Evolutionary conservation across 1,140 invertebrate species (phyloP).

Genomic region (Drosophila nikananu): DNA sequence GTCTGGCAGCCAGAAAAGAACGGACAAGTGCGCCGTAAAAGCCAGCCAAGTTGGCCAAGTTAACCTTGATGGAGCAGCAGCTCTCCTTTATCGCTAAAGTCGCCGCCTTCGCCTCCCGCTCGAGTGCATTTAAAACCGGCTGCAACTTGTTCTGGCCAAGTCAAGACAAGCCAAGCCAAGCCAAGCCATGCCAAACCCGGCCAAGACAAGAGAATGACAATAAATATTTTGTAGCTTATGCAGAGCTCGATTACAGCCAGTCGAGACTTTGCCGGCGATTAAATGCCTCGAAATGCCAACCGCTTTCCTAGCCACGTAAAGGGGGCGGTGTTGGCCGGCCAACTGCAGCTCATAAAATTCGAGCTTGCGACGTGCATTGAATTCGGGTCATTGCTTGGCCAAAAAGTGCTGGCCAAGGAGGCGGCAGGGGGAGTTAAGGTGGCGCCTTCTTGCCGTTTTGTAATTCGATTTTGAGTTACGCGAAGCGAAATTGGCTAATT

Average conservation of each 20-base stretch:
- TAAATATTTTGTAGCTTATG: slow-evolving; percentile 46
- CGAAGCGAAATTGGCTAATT: slow-evolving; percentile 50
- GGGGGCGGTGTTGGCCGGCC: slow-evolving; percentile 7
- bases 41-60: slow-evolving; percentile 59
- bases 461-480: slow-evolving; percentile 72
- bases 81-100: slow-evolving; percentile 31
- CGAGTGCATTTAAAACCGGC: slow-evolving; percentile 66
- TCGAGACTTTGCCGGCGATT: slow-evolving; percentile 53
- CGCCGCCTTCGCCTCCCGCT: slow-evolving; percentile 19
- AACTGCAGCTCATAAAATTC: slow-evolving; percentile 55
- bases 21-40: slow-evolving; percentile 62
- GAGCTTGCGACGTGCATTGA: slow-evolving; percentile 72
- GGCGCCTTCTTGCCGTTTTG: slow-evolving; percentile 57
- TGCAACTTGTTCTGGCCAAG: slow-evolving; percentile 57
- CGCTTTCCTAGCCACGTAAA: slow-evolving; percentile 7
- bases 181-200: slow-evolving; percentile 5
- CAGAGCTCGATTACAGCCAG: slow-evolving; percentile 58
- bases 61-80: slow-evolving; percentile 66
- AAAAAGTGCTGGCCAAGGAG: neutral
- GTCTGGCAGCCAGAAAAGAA: slow-evolving; percentile 38
- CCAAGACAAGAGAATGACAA: slow-evolving; percentile 53
- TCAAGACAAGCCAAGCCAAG: slow-evolving; percentile 26
- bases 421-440: slow-evolving; percentile 1
- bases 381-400: slow-evolving; percentile 72
- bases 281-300: slow-evolving; percentile 65